Percentiles rank a stretch among this genome's conserved stretches.
These are phyloP conservation scores for Eupsittula cactorum DNA, from an alignment of 2,113 vertebrate species.

Conservation along the genomic window DNA sequence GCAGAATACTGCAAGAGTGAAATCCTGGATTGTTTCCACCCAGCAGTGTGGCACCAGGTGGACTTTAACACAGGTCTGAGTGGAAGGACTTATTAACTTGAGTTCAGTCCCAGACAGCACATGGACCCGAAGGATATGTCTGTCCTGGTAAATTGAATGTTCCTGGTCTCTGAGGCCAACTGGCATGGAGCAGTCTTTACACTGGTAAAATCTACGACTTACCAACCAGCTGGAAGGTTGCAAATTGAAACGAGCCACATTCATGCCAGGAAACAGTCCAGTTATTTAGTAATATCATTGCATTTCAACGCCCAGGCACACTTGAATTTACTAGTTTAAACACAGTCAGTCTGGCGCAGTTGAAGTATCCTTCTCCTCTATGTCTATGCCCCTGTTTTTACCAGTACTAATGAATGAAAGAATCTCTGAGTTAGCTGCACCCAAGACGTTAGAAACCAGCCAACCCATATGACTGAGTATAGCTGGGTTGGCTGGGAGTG, in stretches of 20 bases:
- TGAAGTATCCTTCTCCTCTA: not conserved
- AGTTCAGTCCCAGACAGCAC: not conserved
- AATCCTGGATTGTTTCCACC: not conserved
- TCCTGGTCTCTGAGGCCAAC: not conserved
- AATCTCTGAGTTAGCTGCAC: not conserved
- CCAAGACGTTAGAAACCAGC: not conserved
- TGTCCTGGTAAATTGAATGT: not conserved
- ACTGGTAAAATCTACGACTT: not conserved
- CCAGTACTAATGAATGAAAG: not conserved
- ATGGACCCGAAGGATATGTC: not conserved
- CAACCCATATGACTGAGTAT: not conserved
- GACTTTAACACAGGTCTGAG: not conserved
- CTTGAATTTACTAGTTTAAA: not conserved
- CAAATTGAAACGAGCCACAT: not conserved
- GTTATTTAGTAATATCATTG: not conserved
- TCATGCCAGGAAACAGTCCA: not conserved
- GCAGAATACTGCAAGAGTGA: not conserved
- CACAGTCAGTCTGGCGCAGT: not conserved
- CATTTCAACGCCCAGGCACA: not conserved
- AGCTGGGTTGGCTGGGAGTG: not conserved
- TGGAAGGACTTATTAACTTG: not conserved
- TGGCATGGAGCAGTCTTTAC: not conserved
- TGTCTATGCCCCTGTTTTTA: not conserved
- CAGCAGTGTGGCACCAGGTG: not conserved
- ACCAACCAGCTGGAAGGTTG: not conserved